These are phyloP conservation scores for Fulmarus glacialis DNA, from an alignment of 2,113 vertebrate species.

Conservation along the genomic window DNA sequence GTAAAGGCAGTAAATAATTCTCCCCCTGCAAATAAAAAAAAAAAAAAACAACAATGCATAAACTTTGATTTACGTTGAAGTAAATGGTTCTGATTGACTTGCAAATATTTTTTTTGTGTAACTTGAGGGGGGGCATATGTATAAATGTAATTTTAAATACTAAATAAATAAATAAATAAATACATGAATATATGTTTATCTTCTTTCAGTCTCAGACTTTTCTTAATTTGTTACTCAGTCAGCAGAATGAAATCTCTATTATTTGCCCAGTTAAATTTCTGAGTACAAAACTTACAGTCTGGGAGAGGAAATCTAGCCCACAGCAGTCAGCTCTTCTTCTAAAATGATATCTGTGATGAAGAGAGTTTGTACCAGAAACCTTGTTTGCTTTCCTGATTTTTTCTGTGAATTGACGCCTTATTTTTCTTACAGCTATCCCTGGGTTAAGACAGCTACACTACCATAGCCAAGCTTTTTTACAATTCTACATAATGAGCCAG, in stretches of 20 bases:
- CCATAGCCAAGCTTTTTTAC: not conserved
- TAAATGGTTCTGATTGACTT: not conserved
- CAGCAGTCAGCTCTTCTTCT: not conserved
- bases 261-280: not conserved
- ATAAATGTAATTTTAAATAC: not conserved
- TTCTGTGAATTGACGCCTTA: not conserved
- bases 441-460: not conserved
- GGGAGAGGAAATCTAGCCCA: not conserved
- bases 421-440: not conserved
- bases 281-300: not conserved
- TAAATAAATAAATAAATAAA: not conserved
- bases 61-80: not conserved
- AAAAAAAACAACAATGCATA: not conserved
- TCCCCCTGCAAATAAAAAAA: not conserved
- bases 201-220: not conserved
- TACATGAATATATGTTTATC: fast-evolving
- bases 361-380: not conserved
- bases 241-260: not conserved
- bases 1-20: not conserved
- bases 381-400: not conserved
- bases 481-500: not conserved
- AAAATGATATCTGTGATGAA: not conserved
- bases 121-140: not conserved
- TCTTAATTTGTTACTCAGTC: not conserved
- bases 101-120: not conserved